phyloP scores from a whole-genome alignment of 2,113 vertebrate species.

The Sceloporus tristichus region DNA sequence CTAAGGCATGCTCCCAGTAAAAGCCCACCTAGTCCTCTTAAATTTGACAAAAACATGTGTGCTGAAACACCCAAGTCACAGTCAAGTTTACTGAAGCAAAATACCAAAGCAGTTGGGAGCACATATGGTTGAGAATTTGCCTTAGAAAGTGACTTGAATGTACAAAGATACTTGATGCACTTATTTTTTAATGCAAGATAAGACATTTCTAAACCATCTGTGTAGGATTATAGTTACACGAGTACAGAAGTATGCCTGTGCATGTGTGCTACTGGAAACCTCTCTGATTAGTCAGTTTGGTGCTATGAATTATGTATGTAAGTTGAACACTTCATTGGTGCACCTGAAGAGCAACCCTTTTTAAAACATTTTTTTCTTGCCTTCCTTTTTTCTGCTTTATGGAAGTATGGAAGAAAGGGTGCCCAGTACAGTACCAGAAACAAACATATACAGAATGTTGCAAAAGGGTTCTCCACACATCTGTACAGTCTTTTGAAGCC shows the following conservation, averaged over 20 bases:
- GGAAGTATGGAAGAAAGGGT: constrained; percentile 71
- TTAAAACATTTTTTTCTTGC: constrained; percentile 12
- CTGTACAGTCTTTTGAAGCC: constrained; percentile 74
- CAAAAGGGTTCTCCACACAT: constrained; percentile 69
- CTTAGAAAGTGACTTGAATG: constrained; percentile 97
- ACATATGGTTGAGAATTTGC: constrained; percentile 85
- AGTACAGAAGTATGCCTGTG: constrained; percentile 72
- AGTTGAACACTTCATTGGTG: constrained; percentile 53
- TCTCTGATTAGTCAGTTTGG: constrained; percentile 74
- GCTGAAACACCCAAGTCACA: constrained; percentile 76
- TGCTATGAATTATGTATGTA: constrained; percentile 59
- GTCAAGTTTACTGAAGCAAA: constrained; percentile 80
- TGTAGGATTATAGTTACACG: constrained; percentile 79
- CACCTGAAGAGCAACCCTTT: constrained; percentile 54
- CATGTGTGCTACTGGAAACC: constrained; percentile 67
- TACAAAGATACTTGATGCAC: constrained; percentile 89
- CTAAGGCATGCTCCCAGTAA: constrained; percentile 81
- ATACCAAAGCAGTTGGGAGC: constrained; percentile 88
- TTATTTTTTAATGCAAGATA: constrained; percentile 84
- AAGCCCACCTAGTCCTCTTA: constrained; percentile 71
- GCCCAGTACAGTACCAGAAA: constrained; percentile 73
- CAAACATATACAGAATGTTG: constrained; percentile 56
- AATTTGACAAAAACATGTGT: constrained; percentile 75
- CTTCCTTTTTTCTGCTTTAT: constrained; percentile 57
- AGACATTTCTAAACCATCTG: constrained; percentile 80